Evolutionary conservation across 2,888 invertebrate genomes (phyloP).

Genomic region (Anaspis maculata): DNA sequence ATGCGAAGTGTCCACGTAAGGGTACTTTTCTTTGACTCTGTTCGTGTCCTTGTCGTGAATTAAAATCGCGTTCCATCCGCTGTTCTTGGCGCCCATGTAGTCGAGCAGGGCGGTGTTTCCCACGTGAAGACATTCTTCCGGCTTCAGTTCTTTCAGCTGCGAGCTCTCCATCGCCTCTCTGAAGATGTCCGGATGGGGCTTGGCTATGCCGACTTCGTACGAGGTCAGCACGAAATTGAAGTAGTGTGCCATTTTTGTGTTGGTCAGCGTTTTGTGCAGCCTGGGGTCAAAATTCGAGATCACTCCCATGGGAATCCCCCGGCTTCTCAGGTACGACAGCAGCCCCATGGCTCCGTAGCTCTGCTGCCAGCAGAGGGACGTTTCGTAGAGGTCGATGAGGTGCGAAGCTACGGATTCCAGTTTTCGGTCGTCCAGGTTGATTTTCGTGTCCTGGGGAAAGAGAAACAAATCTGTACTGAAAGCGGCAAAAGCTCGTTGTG

Average conservation of each 20-base stretch:
- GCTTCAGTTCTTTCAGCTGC: slow-evolving; percentile 39
- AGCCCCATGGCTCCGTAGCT: slow-evolving; percentile 57
- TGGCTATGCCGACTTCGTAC: slow-evolving; percentile 62
- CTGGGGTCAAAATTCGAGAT: slow-evolving; percentile 88
- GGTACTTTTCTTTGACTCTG: slow-evolving; percentile 38
- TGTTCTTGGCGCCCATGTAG: slow-evolving; percentile 64
- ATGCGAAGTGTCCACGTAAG: slow-evolving; percentile 38
- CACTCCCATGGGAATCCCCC: slow-evolving; percentile 55
- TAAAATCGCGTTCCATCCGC: slow-evolving; percentile 67
- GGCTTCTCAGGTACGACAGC: slow-evolving; percentile 50
- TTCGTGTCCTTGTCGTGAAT: slow-evolving; percentile 38
- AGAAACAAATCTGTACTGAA: too few species aligned
- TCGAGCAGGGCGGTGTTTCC: slow-evolving; percentile 73
- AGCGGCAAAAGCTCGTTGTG: too few species aligned
- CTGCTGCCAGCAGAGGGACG: slow-evolving; percentile 64
- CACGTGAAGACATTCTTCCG: slow-evolving; percentile 68
- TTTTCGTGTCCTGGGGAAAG: slow-evolving; percentile 45
- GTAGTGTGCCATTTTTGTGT: slow-evolving; percentile 56
- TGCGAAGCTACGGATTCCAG: slow-evolving; percentile 48
- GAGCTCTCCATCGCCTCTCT: slow-evolving; percentile 49
- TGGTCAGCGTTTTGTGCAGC: slow-evolving; percentile 57
- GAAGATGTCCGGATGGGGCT: slow-evolving; percentile 71
- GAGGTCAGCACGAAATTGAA: slow-evolving; percentile 79
- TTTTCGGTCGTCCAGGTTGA: slow-evolving; percentile 35
- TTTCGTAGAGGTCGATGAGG: slow-evolving; percentile 63